Evolutionary conservation across 2,888 invertebrate species (phyloP).

Genomic region (Agapostemon virescens): DNA sequence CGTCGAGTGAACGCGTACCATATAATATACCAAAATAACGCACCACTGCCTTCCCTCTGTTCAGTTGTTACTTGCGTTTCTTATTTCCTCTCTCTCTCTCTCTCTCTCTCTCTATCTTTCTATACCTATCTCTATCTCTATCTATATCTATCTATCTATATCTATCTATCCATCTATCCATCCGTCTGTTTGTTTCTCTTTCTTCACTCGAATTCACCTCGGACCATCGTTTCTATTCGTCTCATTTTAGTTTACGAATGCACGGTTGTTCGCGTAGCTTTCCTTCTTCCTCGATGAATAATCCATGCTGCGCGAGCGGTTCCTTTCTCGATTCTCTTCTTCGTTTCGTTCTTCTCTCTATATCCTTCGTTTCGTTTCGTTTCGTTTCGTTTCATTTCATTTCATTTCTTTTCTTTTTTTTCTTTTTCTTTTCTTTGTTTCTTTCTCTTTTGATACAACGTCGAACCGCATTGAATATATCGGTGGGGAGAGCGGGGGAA

Average conservation of each 20-base stretch:
- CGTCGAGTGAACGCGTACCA: slow-evolving; percentile 19
- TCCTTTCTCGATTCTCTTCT: not conserved
- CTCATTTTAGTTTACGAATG: not conserved
- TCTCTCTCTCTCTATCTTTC: not conserved
- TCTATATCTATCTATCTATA: not conserved
- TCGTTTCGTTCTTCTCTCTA: not conserved
- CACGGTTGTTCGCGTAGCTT: not conserved
- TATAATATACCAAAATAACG: slow-evolving; percentile 73
- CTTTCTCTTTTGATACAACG: not conserved
- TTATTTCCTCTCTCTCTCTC: slow-evolving; percentile 25
- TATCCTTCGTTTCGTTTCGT: not conserved
- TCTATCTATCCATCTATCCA: slow-evolving; percentile 2
- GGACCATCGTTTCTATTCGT: not conserved
- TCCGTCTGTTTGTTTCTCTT: slow-evolving; percentile 8
- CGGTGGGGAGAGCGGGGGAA: slow-evolving; percentile 9
- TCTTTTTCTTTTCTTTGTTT: not conserved
- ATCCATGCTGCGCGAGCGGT: not conserved
- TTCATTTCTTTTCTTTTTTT: slow-evolving; percentile 8
- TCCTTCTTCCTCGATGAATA: not conserved
- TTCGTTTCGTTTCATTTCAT: no score
- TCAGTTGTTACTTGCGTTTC: slow-evolving; percentile 64
- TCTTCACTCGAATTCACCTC: not conserved
- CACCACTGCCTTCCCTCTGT: slow-evolving; percentile 76
- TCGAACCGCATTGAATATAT: slow-evolving; percentile 1
- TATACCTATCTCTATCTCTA: slow-evolving; percentile 7